Percentiles rank a stretch among this genome's conserved stretches.
Conservation (phyloP, 2,797 vertebrate species). For the Hydrophis major region DNA sequence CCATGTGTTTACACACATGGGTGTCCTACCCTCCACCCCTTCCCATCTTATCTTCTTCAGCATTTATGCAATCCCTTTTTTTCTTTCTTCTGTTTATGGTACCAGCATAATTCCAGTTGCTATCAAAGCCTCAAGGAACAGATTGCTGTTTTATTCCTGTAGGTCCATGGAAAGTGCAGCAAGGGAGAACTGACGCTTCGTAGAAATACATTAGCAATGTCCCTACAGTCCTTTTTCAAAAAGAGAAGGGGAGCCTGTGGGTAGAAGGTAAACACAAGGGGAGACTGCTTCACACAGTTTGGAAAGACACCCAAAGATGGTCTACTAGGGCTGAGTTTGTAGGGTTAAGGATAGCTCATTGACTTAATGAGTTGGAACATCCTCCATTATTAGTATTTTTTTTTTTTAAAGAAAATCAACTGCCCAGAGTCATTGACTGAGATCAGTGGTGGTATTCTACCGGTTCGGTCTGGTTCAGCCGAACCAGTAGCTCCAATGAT, state of each 20-base stretch:
- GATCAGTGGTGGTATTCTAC: too few species aligned
- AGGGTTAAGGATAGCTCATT: background rate
- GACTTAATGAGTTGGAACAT: background rate
- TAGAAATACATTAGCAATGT: background rate
- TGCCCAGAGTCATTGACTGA: too few species aligned
- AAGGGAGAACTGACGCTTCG: background rate
- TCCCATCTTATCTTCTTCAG: background rate
- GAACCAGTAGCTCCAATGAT: too few species aligned
- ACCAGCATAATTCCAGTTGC: background rate
- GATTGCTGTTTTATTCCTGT: background rate
- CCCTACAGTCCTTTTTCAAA: background rate
- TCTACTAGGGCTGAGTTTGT: too few species aligned
- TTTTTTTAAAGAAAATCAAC: background rate
- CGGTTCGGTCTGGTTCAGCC: too few species aligned
- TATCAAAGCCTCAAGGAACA: background rate
- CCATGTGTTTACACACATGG: background rate
- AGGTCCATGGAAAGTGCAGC: background rate
- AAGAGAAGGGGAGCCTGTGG: background rate
- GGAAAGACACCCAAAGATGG: background rate
- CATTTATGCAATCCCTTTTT: background rate
- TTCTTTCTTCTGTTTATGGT: background rate
- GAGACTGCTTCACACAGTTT: background rate
- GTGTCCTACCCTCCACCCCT: background rate
- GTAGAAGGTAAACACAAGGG: background rate
- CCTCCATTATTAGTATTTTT: background rate